Base-by-base conservation (phyloP, 1,140 invertebrate genomes). In the Cepaea nemoralis region DNA sequence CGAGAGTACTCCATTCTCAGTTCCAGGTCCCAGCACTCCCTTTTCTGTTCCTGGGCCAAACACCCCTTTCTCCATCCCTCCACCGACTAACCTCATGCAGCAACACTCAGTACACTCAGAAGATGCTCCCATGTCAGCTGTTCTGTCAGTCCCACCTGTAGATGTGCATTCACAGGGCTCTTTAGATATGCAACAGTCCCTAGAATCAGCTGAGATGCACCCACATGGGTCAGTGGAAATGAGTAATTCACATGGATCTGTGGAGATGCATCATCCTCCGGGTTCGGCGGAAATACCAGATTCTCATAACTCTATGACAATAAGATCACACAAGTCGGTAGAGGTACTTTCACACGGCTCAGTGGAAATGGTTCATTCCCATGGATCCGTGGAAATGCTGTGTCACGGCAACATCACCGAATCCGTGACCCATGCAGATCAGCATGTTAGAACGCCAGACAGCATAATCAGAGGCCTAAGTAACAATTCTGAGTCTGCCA, bases 391-490 rank as follows among this genome's bases (percentile, higher is more conserved):
- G 2, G 75, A 77, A 39, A 77, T 77, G 55, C 8, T 31, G 27
- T 31, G 27, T 16, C 48, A 42, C 31, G 48, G 55, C 0, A 63
- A 45, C 31, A 67, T 69, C 35, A 69, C 77, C 19, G 82, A 81
- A 66, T 76, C 83, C 27, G 63, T 80, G 81, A 77, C 81, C 37
- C 50, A 84, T 42, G 70, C 82, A 27, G 82, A 80, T 39, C 82
- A 59, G 22, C 69, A 63, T 42, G 74, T 77, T 22, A 74, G 71
- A 31, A 37, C 79, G 12, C 79, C 71, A 35, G 82, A 81, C 0
- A 77, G 69, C 66, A 66, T 73, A n/a, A 42, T 63, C 82, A 86
- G 67, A 78, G 86, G 39, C 84, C 85, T 71, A 83, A 55, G 50
- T 24, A 55, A 55, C 50, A 55, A 1, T 22, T 24, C 50, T 24